phyloP scores from a whole-genome alignment of 2,797 vertebrate species.

The Sarcophilus harrisii region DNA sequence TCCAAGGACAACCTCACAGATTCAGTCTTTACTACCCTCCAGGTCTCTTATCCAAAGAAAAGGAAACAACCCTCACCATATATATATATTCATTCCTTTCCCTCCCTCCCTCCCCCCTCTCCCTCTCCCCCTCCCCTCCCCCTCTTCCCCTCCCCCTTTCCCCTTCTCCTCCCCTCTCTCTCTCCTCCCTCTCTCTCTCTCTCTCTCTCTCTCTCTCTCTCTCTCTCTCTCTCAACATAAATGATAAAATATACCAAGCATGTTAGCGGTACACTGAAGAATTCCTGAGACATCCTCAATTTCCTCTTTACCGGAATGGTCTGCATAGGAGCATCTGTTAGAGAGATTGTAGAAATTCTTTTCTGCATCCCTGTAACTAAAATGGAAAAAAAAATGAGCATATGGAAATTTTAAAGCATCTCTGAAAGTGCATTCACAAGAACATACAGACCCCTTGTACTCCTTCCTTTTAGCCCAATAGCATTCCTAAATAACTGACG shows the following conservation, averaged over 20 bases:
- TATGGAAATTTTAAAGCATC: slow-evolving; percentile 38
- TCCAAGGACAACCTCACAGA: slow-evolving; percentile 19
- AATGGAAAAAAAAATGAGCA: slow-evolving; percentile 74
- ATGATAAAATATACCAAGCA: slow-evolving; percentile 89
- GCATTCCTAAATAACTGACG: slow-evolving; percentile 35
- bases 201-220: slow-evolving; percentile 21
- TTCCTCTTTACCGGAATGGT: slow-evolving; percentile 92
- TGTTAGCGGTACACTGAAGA: slow-evolving; percentile 94
- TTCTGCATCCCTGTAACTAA: slow-evolving; percentile 92
- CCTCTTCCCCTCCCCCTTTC: slow-evolving; percentile 17
- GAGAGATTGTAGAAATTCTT: slow-evolving; percentile 90
- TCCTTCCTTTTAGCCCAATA: not conserved
- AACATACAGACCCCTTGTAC: not conserved
- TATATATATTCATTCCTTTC: not conserved
- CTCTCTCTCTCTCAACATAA: not conserved
- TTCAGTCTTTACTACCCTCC: not conserved
- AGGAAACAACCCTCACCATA: not conserved
- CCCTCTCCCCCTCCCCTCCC: no score
- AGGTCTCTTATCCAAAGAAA: slow-evolving; percentile 17
- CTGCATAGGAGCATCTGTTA: slow-evolving; percentile 92
- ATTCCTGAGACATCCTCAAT: slow-evolving; percentile 95
- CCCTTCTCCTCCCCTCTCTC: no score
- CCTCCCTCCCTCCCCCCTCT: not conserved
- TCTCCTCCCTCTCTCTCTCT: no score
- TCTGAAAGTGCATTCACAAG: not conserved